phyloP scores from a whole-genome alignment of 2,113 vertebrate species.

The Brachypteracias leptosomus region DNA sequence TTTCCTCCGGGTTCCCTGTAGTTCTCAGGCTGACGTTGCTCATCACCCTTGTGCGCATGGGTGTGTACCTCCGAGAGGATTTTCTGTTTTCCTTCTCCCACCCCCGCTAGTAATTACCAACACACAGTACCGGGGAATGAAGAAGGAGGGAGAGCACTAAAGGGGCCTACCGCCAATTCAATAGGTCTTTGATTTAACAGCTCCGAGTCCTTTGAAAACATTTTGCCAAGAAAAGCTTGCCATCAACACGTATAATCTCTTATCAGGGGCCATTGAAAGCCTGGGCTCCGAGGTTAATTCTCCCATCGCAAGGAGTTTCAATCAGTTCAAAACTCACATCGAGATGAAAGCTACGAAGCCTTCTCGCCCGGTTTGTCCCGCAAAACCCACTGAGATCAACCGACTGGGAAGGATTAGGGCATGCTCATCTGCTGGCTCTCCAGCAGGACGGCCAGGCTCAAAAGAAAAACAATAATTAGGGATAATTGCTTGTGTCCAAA shows the following conservation, averaged over 20 bases:
- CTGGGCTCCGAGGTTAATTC: slow-evolving; percentile 97
- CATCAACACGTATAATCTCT: slow-evolving; percentile 99
- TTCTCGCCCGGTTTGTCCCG: slow-evolving; percentile 79
- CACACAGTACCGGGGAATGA: neutral
- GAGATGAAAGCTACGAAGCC: slow-evolving; percentile 94
- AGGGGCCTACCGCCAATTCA: slow-evolving; percentile 69
- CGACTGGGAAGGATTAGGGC: slow-evolving; percentile 92
- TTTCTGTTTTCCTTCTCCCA: slow-evolving; percentile 32
- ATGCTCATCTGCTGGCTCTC: slow-evolving; percentile 93
- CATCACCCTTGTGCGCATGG: neutral
- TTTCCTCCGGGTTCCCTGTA: neutral
- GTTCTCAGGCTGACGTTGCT: neutral
- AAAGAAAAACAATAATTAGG: slow-evolving; percentile 99
- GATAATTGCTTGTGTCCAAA: slow-evolving; percentile 99
- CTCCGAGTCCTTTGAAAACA: slow-evolving; percentile 88
- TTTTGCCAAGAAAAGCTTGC: slow-evolving; percentile 91
- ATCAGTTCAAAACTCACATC: slow-evolving; percentile 98
- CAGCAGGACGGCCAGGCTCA: slow-evolving; percentile 96
- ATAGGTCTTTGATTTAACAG: slow-evolving; percentile 89
- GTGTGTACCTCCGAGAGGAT: neutral
- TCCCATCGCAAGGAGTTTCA: slow-evolving; percentile 98
- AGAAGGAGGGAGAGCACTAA: slow-evolving; percentile 25
- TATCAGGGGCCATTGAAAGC: slow-evolving; percentile 97
- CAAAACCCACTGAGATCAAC: slow-evolving; percentile 88
- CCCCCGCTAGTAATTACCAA: slow-evolving; percentile 43